Base-by-base conservation (phyloP, 2,888 invertebrate species). In the Hirtodrosophila alboralis region DNA sequence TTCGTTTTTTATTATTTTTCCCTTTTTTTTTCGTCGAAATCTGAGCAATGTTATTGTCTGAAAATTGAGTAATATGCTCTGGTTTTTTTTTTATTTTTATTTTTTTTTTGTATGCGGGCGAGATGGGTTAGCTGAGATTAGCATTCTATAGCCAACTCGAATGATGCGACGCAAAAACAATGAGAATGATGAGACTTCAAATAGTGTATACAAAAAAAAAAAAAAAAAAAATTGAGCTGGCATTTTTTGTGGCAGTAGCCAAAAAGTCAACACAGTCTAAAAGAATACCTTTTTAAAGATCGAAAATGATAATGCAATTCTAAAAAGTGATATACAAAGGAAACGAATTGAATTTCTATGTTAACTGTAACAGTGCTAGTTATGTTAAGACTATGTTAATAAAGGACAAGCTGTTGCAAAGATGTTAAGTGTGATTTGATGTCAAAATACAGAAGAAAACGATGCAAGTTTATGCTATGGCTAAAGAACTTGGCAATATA, bases 31-130 rank as follows among this genome's bases (percentile, higher is more conserved):
- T 38, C 43, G 51, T 54, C 64, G 75, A 71, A 84, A 78, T 80
- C 58, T 65, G 84, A 84, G 70, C 65, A 80, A 68, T 72, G 63
- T 69, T 65, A 48, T 65, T 73, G 65, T 71, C 54, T 63, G 62
- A 76, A 80, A 79, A 84, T 79, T 80, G 74, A 84, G 78, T 80
- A 84, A 79, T 80, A 70, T 74, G 70, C 84, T 63, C 40, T 27
- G 58, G 38, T 59, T 57, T n/a, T n/a, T n/a, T n/a, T n/a, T n/a
- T n/a, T n/a, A n/a, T n/a, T n/a, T n/a, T n/a, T n/a, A n/a, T n/a
- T n/a, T n/a, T n/a, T n/a, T n/a, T 41, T 47, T 23, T 64, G 62
- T 51, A 65, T 71, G 84, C 72, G 67, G 60, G 59, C 37, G 31
- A 80, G 80, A 84, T 79, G 47, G 73, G 64, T 67, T 77, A 59